Conservation (phyloP, 2,113 vertebrate species). For the sheep (Ovis aries) region ARS-UI_Ramb_v3.0 NC_056067.1:51508501-51509000, state of each 20-base stretch:
- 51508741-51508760: no score
- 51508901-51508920: background rate
- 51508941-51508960: background rate
- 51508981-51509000: background rate
- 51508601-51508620: background rate
- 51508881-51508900: background rate
- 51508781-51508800: no score
- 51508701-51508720: background rate
- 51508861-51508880: no score
- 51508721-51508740: no score
- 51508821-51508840: no score
- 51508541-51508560: background rate
- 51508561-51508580: accelerated
- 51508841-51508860: no score
- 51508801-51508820: no score
- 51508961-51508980: background rate
- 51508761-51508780: no score
- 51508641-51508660: background rate
- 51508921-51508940: background rate
- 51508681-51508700: slow-evolving; percentile 14
- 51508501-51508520: slow-evolving; percentile 66
- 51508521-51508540: background rate
- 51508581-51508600: background rate
- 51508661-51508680: background rate
- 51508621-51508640: background rate